phyloP scores from a whole-genome alignment of 2,797 vertebrate genomes.

The Steatocranus sp. region DNA sequence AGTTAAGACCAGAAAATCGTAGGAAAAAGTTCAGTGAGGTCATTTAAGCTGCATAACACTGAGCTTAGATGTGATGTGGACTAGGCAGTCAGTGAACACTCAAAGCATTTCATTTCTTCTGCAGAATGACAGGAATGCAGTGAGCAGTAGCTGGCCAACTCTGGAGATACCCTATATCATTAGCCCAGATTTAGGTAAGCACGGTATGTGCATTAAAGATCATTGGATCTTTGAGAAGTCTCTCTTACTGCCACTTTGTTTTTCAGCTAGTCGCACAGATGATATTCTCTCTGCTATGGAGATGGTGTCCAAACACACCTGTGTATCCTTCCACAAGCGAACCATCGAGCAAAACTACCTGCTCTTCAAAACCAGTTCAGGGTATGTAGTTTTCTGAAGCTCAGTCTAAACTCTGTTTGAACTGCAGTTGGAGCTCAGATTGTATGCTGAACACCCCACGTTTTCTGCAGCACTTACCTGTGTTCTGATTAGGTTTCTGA shows the following conservation, averaged over 20 bases:
- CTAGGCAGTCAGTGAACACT: background rate
- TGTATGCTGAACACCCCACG: background rate
- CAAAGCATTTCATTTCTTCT: background rate
- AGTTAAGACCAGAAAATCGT: accelerated
- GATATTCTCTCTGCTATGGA: constrained; percentile 34
- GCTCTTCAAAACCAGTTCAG: background rate
- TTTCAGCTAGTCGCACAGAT: background rate
- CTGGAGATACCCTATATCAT: constrained; percentile 35
- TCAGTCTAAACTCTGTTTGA: background rate
- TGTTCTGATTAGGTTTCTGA: background rate
- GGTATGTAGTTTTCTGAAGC: constrained; percentile 12
- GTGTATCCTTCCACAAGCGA: constrained; percentile 47
- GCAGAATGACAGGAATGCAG: constrained; percentile 40
- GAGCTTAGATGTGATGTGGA: accelerated
- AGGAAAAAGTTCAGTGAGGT: background rate
- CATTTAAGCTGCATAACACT: background rate
- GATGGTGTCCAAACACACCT: constrained; percentile 53
- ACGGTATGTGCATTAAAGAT: background rate
- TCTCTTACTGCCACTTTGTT: background rate
- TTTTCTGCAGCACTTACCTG: background rate
- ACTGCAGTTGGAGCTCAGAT: background rate
- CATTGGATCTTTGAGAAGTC: no score
- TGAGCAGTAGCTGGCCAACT: background rate
- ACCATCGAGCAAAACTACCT: constrained; percentile 43
- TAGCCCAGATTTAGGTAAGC: constrained; percentile 22